phyloP scores from a whole-genome alignment of 2,797 vertebrate species.

The Anguilla marmorata region DNA sequence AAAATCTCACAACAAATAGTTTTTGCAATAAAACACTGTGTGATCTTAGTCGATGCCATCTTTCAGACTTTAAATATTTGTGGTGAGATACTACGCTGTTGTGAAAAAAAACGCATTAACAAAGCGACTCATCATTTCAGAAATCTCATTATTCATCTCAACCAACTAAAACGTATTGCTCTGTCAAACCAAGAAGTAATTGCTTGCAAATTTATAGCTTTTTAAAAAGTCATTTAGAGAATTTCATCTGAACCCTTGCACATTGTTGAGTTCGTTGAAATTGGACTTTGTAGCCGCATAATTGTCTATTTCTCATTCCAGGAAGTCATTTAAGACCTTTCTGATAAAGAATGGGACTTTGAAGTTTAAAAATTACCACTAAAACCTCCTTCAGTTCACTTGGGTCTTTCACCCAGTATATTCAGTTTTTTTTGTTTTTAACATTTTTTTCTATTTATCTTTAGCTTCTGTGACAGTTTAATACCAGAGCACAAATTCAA shows the following conservation, averaged over 20 bases:
- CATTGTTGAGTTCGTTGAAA: neutral
- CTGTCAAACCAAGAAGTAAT: neutral
- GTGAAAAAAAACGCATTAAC: neutral
- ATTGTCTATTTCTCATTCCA: slow-evolving; percentile 7
- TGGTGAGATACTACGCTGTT: neutral
- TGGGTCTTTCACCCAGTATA: neutral
- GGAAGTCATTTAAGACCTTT: neutral
- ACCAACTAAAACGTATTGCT: neutral
- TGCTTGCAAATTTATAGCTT: neutral
- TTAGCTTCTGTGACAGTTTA: neutral
- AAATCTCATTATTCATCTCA: neutral
- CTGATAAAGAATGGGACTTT: neutral
- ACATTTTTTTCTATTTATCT: neutral
- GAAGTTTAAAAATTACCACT: neutral
- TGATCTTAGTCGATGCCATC: neutral
- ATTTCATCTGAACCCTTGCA: neutral
- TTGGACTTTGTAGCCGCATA: neutral
- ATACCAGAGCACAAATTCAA: neutral
- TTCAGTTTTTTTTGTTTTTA: neutral
- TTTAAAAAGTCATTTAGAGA: neutral
- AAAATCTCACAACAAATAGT: neutral
- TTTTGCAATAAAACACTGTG: neutral
- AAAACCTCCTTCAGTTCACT: neutral
- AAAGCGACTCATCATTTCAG: neutral
- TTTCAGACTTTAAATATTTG: neutral